Conservation (phyloP, 2,888 invertebrate genomes). For the Eupithecia insigniata region DNA sequence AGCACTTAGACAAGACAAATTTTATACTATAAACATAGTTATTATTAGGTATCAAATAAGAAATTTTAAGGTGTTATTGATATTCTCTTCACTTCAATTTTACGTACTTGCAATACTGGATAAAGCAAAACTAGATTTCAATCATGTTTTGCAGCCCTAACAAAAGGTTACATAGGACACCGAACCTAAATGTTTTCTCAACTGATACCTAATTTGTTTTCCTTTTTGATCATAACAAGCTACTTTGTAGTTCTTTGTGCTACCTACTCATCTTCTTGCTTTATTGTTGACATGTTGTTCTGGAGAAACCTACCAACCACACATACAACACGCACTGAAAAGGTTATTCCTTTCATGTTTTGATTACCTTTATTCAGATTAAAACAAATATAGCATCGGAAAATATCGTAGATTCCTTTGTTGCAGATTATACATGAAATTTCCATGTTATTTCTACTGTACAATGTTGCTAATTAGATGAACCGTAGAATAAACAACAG, state of each 20-base stretch:
- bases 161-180: background rate
- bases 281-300: background rate
- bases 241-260: background rate
- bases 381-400: background rate
- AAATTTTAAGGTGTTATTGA: no score
- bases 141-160: no score
- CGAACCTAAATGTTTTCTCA: background rate
- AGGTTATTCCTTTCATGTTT: no score
- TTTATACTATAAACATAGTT: no score
- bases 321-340: background rate
- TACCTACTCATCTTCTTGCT: background rate
- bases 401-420: background rate
- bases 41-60: no score
- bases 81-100: no score
- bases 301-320: background rate
- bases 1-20: no score
- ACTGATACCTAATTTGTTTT: background rate
- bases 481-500: background rate
- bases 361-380: no score
- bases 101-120: no score
- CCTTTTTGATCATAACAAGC: no score
- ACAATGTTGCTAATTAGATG: background rate
- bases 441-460: background rate
- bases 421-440: background rate
- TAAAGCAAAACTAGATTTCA: background rate